Evolutionary conservation across 2,797 vertebrate genomes (phyloP), one percentile per base, ranked within the genome.

Genomic region (Numenius phaeopus): DNA sequence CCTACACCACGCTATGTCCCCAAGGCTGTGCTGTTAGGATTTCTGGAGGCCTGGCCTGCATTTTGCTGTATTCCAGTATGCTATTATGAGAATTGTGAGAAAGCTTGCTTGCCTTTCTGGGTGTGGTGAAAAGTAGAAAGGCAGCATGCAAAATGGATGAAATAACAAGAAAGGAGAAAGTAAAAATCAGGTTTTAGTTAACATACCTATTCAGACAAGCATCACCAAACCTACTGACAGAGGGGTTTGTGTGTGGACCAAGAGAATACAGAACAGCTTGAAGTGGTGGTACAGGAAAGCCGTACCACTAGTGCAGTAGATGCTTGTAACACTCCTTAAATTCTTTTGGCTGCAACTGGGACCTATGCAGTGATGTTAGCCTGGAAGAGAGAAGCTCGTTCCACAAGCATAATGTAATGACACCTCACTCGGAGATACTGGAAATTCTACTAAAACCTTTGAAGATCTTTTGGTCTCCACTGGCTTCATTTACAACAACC

Each of bases 1-100:
- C 39, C 65, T 40, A 1, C 14, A 11, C 23, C 77, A 21, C 0
- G 3, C 39, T 17, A 7, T 13, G 40, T 42, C 9, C 22, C 61
- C 13, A 26, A 2, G 2, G 62, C 61, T 55, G 49, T 3, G 2
- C 58, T 27, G 12, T 6, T 2, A 14, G 58, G 14, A 16, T 8
- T 79, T 34, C 50, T 55, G 55, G 59, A 58, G 32, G 15, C 22
- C n/a, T n/a, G 54, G 17, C n/a, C 29, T 58, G 24, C 2, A 2
- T 27, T 5, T 6, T 39, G n/a, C 1, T 44, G 16, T 66, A 18
- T 37, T 27, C 15, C 59, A 29, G 9, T 4, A n/a, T 3, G 24
- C 11, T 58, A 26, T 24, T 40, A 18, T 10, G n/a, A 49, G 19
- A 37, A 9, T 7, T 26, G 10, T 4, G 47, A 65, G 26, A 58